These are phyloP conservation scores for Bergia puertoricense DNA, from an alignment of 92 coral and sea anemone species.

Conservation along the genomic window DNA sequence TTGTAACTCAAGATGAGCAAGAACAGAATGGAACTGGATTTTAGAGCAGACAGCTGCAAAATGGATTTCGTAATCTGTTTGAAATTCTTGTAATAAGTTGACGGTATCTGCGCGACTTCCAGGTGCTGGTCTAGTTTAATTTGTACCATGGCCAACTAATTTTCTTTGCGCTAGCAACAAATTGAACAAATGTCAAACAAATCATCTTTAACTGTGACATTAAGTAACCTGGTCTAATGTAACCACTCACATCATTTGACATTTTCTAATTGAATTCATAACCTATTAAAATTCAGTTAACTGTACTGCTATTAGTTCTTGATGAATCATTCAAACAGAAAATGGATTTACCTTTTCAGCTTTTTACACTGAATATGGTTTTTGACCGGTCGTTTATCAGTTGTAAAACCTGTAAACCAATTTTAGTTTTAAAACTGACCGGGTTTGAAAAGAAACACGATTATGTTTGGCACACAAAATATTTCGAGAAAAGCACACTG, in stretches of 20 bases:
- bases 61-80: slow-evolving; percentile 7
- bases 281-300: background rate
- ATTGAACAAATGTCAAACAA: slow-evolving; percentile 17
- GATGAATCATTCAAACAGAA: background rate
- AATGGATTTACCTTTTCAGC: background rate
- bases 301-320: background rate
- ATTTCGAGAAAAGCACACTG: too few species aligned
- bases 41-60: slow-evolving; percentile 25
- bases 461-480: too few species aligned
- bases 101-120: slow-evolving; percentile 30
- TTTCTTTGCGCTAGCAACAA: slow-evolving; percentile 18
- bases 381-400: background rate
- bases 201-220: background rate
- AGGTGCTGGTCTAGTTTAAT: background rate
- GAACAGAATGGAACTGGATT: background rate
- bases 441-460: background rate
- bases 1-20: slow-evolving; percentile 21
- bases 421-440: background rate
- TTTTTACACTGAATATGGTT: background rate
- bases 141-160: slow-evolving; percentile 9
- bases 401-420: background rate
- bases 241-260: background rate
- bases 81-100: background rate
- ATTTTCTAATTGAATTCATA: background rate
- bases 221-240: background rate